Evolutionary conservation across 92 coral and sea anemone genomes (phyloP), one percentile per base, ranked within the genome.

Genomic region (Micromussa lordhowensis): DNA sequence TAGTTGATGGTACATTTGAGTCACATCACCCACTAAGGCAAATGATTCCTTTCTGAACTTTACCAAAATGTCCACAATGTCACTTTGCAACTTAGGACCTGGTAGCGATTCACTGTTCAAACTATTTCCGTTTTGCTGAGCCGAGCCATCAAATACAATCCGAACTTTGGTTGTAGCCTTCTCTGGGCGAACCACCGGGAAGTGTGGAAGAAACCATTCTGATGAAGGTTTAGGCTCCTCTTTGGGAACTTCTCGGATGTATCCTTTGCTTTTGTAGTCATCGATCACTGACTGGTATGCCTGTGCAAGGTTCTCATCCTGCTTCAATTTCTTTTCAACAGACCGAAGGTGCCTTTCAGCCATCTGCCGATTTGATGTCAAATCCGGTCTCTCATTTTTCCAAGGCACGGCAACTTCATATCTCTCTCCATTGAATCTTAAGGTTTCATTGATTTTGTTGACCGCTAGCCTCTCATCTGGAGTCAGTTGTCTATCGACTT

Each of bases 1-100:
- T 68, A 84, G 31, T 26, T 91, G 94, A 36, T 83, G 90, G 85
- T 92, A 92, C 94, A 88, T 84, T 70, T 88, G 91, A 22, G 79
- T 70, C 26, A 83, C 79, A 8, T 83, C 87, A 83, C 87, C 87
- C 14, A 78, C 77, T 32, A 73, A 34, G 22, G 48, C 59, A 26
- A 82, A 64, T 38, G 76, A 35, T 16, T 88, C 84, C 88, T 88
- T 80, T 48, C 91, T 83, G 44, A 88, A 88, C 78, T 61, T 82
- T 1, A 88, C 68, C 22, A 74, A 70, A 30, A 89, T 80, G 59
- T 92, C 95, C 61, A 89, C 55, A 36, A 92, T 80, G 75, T 85
- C 87, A 63, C 87, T 89, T 58, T 92, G 92, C 83, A 85, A 55
- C 90, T 92, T 73, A 35, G 90, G 87, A 31, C 29, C 70, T 26